Base-by-base conservation (phyloP, 2,113 vertebrate species). In the Pterocles orientalis region DNA sequence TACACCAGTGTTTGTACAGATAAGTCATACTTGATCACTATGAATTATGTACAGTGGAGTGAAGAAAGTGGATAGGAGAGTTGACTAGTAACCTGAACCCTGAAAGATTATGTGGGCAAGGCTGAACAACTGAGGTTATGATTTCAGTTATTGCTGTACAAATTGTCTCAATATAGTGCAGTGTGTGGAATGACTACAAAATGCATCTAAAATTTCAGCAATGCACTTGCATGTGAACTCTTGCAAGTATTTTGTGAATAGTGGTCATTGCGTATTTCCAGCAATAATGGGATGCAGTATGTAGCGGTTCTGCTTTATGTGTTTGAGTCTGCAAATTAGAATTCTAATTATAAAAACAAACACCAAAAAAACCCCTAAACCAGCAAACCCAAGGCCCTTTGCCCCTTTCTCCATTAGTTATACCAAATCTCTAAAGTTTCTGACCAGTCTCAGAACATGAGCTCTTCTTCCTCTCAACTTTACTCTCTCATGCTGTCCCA, bases 361-460 rank as follows among this genome's bases (percentile, higher is more conserved):
- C 7, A 14, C 20, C 10, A 19, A 34, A 31, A 72, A 36, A 61
- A 24, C 0, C 0, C 2, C 3, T 10, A 16, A 20, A 60, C 16
- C 8, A 29, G 9, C 18, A 78, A 43, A 51, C 4, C 8, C 2
- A n/a, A 12, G 12, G 7, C 3, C 19, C 3, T 18, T 85, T 69
- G 50, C 26, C 14, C 36, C 7, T 56, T 94, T 76, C 39, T 68
- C 12, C 4, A 2, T 79, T 66, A 66, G 18, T 34, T 66, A 25
- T 10, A 47, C 4, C 3, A 7, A 7, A 1, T 68, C 11, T 50
- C 31, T 78, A 3, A 61, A 66, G 24, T 82, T 82, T 36, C 10
- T 88, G 57, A 39, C 15, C 5, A 3, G 2, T 66, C 20, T 86
- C 8, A 48, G 36, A 73, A 34, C 15, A 56, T 82, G 9, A 14